phyloP scores from a whole-genome alignment of 2,797 vertebrate genomes.

The Sylvia borin region DNA sequence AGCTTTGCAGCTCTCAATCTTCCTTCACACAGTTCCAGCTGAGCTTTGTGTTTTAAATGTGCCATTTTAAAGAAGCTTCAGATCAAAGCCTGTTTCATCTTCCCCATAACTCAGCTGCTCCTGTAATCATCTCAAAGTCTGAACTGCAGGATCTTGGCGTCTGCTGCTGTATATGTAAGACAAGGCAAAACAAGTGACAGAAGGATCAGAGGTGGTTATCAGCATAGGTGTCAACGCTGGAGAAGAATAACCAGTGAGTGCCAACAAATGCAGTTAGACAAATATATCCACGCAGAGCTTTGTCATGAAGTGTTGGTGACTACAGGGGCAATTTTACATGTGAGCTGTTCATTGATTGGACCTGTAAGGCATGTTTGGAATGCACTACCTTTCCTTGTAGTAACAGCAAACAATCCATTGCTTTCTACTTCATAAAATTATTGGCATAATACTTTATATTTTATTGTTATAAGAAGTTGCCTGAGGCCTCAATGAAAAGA shows the following conservation, averaged over 20 bases:
- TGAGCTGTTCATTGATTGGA: neutral
- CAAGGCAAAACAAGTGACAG: conserved; percentile 26
- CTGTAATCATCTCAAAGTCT: conserved; percentile 13
- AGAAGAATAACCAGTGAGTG: neutral
- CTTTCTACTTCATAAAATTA: conserved; percentile 3
- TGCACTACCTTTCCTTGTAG: neutral
- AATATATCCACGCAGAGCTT: neutral
- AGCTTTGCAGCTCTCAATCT: conserved; percentile 32
- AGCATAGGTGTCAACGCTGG: neutral
- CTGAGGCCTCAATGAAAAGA: neutral
- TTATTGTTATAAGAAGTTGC: neutral
- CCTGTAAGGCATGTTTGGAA: neutral
- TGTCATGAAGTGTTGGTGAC: neutral
- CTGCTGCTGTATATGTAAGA: conserved; percentile 31
- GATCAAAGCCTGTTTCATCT: conserved; percentile 9
- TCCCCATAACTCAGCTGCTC: conserved; percentile 1
- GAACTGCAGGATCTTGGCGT: conserved; percentile 12
- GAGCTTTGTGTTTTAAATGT: conserved; percentile 29
- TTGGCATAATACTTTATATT: neutral
- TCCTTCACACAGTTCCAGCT: neutral
- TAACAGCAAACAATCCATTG: neutral
- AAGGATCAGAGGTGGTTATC: conserved; percentile 51
- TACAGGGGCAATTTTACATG: neutral
- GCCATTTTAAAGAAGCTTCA: conserved; percentile 15
- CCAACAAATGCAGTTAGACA: neutral